Base-by-base conservation (phyloP, 2,888 invertebrate genomes). In the Rhaphigaster nebulosa region DNA sequence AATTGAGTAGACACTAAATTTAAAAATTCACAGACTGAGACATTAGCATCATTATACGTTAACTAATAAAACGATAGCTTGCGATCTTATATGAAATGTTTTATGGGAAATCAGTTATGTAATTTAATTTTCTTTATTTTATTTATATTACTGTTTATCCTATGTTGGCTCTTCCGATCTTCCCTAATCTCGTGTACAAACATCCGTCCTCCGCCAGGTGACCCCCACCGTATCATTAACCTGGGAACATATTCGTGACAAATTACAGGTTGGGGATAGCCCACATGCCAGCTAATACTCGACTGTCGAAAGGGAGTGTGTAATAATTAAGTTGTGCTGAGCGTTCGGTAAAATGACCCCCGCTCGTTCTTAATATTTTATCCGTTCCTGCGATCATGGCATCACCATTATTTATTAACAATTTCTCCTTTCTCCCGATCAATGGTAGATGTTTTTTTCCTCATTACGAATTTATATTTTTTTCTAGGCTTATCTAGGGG, bases 321-420 rank as follows among this genome's bases (percentile, higher is more conserved):
- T 41, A 84, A 84, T 84, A 84, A 84, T 84, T 84, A 84, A 84
- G 45, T 18, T 84, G n/a, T 5, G n/a, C 45, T 50, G 45, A 84
- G 84, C 41, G 84, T 84, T 84, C 45, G 38, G 84, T n/a, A 45
- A 84, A 84, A 45, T 45, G 45, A 15, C n/a, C 26, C 26, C 15
- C 45, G n/a, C 4, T 50, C n/a, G 13, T 52, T 56, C 38, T 88
- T 88, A 88, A 88, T 88, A 88, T 88, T 88, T 88, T 23, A 88
- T 88, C 13, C 38, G 3, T 88, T 34, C 88, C 54, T 29, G 88
- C 84, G 88, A 88, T 88, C 88, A 88, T 38, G 60, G 60, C 34
- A 88, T 88, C 88, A 60, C n/a, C n/a, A n/a, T 88, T 54, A 88
- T 38, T 88, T 88, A 88, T 88, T 88, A 50, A 80, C 41, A 12